A percentile compares a stretch with the other conserved stretches of the same genome.
Evolutionary conservation across 2,888 invertebrate genomes (phyloP).

Genomic region (Macaria notata): DNA sequence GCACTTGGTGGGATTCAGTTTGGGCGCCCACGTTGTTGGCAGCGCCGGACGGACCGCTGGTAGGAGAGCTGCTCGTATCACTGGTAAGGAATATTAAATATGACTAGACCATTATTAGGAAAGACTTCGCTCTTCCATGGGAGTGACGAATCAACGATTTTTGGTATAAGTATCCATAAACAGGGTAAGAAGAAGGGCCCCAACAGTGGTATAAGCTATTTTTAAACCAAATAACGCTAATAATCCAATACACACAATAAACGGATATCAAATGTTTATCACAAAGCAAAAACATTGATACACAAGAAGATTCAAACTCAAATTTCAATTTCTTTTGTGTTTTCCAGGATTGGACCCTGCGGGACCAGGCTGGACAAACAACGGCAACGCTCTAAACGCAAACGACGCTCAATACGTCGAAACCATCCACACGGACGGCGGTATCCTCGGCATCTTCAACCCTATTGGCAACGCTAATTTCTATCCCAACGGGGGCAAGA

Average conservation of each 20-base stretch:
- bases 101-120: too few relatives aligned
- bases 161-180: too few relatives aligned
- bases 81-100: conserved; percentile 42
- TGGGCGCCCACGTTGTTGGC: conserved; percentile 73
- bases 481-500: conserved; percentile 62
- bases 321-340: not conserved
- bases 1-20: conserved; percentile 71
- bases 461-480: conserved; percentile 51
- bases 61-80: conserved; percentile 47
- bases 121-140: too few relatives aligned
- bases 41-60: conserved; percentile 54
- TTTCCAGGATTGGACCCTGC: conserved; percentile 60
- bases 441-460: conserved; percentile 51
- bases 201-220: too few relatives aligned
- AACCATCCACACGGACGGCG: conserved; percentile 60
- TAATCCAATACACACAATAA: too few relatives aligned
- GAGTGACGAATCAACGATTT: too few relatives aligned
- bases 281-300: too few relatives aligned
- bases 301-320: too few relatives aligned
- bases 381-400: conserved; percentile 42
- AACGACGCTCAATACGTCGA: conserved; percentile 55
- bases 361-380: conserved; percentile 52
- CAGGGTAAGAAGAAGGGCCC: too few relatives aligned
- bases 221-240: too few relatives aligned
- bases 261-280: too few relatives aligned